phyloP scores from a whole-genome alignment of 2,888 invertebrate species.

The Thymelicus sylvestris region DNA sequence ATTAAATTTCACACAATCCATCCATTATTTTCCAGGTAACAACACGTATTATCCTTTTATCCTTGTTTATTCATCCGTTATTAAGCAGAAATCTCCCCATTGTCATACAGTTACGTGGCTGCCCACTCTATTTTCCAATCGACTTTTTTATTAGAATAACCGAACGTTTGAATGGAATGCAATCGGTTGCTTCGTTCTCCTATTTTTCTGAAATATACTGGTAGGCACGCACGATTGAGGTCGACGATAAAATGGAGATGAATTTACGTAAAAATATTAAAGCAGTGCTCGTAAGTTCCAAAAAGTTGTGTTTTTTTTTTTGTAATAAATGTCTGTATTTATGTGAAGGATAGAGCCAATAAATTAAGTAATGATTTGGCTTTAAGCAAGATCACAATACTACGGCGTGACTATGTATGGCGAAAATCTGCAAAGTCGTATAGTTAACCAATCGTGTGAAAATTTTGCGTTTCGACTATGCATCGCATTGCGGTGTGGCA shows the following conservation, averaged over 20 bases:
- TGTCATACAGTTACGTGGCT: constrained; percentile 27
- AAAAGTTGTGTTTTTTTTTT: too few species aligned
- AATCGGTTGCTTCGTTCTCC: constrained; percentile 55
- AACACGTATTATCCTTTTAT: background rate
- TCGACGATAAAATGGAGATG: background rate
- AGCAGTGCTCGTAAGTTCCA: background rate
- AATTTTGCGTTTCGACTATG: too few species aligned
- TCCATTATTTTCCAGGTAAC: background rate
- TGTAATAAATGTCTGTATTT: too few species aligned
- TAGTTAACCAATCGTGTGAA: too few species aligned
- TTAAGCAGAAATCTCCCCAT: constrained; percentile 17
- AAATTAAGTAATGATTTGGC: too few species aligned
- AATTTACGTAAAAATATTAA: background rate
- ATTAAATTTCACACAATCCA: background rate
- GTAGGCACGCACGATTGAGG: background rate
- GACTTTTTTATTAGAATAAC: constrained; percentile 61
- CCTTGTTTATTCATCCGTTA: background rate
- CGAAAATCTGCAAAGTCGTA: too few species aligned
- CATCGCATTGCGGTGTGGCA: too few species aligned
- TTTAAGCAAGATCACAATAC: too few species aligned
- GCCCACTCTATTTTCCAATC: constrained; percentile 47
- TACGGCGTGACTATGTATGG: too few species aligned
- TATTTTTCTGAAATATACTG: constrained; percentile 1
- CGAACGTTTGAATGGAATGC: constrained; percentile 52
- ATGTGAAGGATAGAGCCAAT: too few species aligned